Conservation (phyloP, 1,140 invertebrate species). For the Caenorhabditis brenneri region DNA sequence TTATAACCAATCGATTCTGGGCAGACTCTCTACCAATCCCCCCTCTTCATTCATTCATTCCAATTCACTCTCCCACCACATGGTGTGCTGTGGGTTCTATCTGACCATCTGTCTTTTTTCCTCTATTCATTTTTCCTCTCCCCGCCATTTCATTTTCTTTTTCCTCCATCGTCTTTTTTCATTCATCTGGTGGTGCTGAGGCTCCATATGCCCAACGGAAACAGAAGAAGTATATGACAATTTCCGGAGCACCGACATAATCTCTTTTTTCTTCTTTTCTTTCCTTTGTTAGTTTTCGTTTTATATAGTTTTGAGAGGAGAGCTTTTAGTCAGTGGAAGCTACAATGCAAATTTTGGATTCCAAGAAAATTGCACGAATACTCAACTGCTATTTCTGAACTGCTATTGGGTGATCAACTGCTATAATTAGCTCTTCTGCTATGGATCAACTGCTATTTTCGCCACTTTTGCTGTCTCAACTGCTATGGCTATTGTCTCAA, state of each 20-base stretch:
- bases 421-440: too few relatives aligned
- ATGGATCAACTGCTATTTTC: too few relatives aligned
- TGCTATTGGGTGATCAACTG: too few relatives aligned
- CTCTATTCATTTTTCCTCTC: background rate
- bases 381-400: too few relatives aligned
- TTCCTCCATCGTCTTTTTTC: background rate
- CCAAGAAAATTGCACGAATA: too few relatives aligned
- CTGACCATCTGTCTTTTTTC: constrained; percentile 25
- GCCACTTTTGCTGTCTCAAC: too few relatives aligned
- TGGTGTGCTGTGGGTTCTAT: background rate
- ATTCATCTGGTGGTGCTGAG: background rate
- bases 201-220: background rate
- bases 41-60: background rate
- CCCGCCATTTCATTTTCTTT: constrained; percentile 12
- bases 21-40: too few relatives aligned
- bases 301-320: too few relatives aligned
- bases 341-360: too few relatives aligned
- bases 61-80: background rate
- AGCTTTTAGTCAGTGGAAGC: too few relatives aligned
- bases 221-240: background rate
- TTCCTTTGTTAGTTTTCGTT: background rate
- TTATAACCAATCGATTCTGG: background rate
- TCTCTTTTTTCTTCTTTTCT: background rate
- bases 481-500: too few relatives aligned
- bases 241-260: background rate